These are phyloP conservation scores for Zonitis immaculata DNA, from an alignment of 2,888 invertebrate species.

Conservation along the genomic window DNA sequence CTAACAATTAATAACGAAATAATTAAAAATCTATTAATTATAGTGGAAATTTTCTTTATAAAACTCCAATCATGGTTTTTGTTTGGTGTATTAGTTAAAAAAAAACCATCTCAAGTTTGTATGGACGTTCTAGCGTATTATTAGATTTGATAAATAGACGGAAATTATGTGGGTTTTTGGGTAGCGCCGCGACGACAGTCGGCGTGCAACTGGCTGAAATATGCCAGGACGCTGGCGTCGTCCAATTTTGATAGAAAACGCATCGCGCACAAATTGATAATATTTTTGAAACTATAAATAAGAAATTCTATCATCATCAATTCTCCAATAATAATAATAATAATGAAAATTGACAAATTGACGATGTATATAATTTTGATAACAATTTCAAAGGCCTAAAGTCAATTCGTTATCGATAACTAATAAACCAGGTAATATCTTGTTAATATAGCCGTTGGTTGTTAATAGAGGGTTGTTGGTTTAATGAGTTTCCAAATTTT, in stretches of 20 bases:
- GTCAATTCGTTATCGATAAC: background rate
- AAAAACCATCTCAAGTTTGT: too few relatives aligned
- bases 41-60: too few relatives aligned
- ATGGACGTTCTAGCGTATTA: background rate
- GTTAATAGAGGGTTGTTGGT: too few relatives aligned
- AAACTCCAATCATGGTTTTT: too few relatives aligned
- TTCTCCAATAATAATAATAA: too few relatives aligned
- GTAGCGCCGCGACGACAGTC: conserved; percentile 32
- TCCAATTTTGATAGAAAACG: conserved; percentile 9
- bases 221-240: conserved; percentile 15
- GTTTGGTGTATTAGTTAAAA: too few relatives aligned
- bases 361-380: too few relatives aligned
- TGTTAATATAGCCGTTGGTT: background rate
- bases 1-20: too few relatives aligned
- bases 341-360: background rate
- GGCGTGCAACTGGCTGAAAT: conserved; percentile 35
- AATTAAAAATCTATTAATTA: too few relatives aligned
- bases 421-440: background rate
- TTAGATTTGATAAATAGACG: background rate
- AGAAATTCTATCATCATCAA: too few relatives aligned
- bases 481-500: background rate
- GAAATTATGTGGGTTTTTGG: conserved; percentile 11
- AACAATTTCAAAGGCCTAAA: too few relatives aligned
- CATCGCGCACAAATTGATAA: conserved; percentile 12
- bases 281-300: too few relatives aligned